A percentile compares a stretch with the other conserved stretches of the same genome.
Evolutionary conservation across 1,140 invertebrate genomes (phyloP).

Genomic region (Marisa cornuarietis): DNA sequence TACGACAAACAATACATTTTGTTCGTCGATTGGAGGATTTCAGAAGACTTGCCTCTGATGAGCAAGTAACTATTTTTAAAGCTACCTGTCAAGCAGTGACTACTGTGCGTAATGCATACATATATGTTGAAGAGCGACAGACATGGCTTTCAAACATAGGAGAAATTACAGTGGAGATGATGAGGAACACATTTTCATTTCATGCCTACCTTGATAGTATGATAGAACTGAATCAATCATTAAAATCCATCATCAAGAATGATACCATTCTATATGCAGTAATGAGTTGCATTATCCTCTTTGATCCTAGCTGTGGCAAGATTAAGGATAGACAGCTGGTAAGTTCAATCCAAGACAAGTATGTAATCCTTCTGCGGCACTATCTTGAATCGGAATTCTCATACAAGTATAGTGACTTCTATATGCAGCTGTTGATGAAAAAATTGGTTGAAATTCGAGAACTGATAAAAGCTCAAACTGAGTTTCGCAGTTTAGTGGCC

Average conservation of each 20-base stretch:
- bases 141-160: constrained; percentile 49
- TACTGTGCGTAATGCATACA: constrained; percentile 43
- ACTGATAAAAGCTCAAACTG: not conserved
- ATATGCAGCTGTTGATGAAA: constrained; percentile 32
- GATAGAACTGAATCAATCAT: constrained; percentile 46
- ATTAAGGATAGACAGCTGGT: constrained; percentile 81
- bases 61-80: constrained; percentile 46
- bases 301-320: constrained; percentile 81
- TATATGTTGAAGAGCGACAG: constrained; percentile 46
- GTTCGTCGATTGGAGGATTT: constrained; percentile 51
- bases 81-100: constrained; percentile 40
- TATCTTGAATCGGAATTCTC: constrained; percentile 85
- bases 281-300: constrained; percentile 86
- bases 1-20: constrained; percentile 47
- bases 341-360: constrained; percentile 79
- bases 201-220: constrained; percentile 54
- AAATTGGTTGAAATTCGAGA: not conserved
- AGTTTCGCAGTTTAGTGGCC: too few relatives aligned
- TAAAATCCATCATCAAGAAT: constrained; percentile 52
- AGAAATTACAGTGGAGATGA: constrained; percentile 51
- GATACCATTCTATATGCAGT: constrained; percentile 79
- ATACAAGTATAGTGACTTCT: constrained; percentile 37
- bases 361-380: constrained; percentile 86
- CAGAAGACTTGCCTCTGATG: constrained; percentile 39
- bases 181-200: constrained; percentile 51